Evolutionary conservation across 2,888 invertebrate genomes (phyloP), one percentile per base, ranked within the genome.

Genomic region (Eupithecia dodoneata): DNA sequence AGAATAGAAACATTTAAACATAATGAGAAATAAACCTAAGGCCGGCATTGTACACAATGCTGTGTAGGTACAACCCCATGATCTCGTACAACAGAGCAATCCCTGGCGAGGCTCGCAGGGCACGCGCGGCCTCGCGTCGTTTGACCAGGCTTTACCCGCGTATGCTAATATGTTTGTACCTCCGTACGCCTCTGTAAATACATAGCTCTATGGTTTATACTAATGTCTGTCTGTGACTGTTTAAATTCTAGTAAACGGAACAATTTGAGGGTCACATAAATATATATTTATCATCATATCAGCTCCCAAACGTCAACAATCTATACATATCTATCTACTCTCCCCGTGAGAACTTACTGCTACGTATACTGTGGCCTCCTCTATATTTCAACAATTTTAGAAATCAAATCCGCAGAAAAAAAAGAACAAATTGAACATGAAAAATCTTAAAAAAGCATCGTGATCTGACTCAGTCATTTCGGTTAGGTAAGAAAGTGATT

Each of bases 91-190:
- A 79, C 70, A 78, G 85, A 81, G 80, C 83, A 92, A 94, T 93
- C 94, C 93, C 92, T 85, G 81, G 84, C 83, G 88, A 87, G 81
- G 81, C 85, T 84, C 84, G 82, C 81, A 86, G 86, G 89, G 88
- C 94, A 94, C 94, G 94, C 91, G 90, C 94, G 88, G 81, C 87
- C 85, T 84, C 83, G 88, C 87, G 85, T 86, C 87, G 93, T 92
- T 93, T 94, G 92, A 86, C 86, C 85, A 92, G 88, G 93, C 87
- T 94, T 59, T 94, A 93, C 88, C 81, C 86, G 86, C 89, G 89
- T 90, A 88, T 91, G 91, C 93, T 93, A 93, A 94, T 93, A 91
- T 94, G 92, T 92, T 94, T 93, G 91, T 85, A 84, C 85, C 81
- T 86, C 84, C 75, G 79, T 81, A 82, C 81, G 82, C 80, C 80